Base-by-base conservation (phyloP, 2,888 invertebrate species). In the Hipparchia semele region DNA sequence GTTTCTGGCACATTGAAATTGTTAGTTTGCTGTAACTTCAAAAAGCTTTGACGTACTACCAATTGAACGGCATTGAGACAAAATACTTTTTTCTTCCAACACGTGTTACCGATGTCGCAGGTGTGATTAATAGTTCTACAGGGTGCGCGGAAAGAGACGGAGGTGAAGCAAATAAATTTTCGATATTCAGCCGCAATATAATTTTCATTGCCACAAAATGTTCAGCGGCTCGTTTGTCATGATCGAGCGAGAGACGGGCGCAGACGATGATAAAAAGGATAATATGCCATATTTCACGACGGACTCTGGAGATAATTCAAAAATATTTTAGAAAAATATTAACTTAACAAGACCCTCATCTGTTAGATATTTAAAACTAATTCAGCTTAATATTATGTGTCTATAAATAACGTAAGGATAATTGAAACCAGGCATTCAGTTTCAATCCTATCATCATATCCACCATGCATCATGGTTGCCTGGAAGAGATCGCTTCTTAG, bases 41-140 rank as follows among this genome's bases (percentile, higher is more conserved):
- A 49, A 49, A 64, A 61, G 45, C 60, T 46, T 61, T 61, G n/a
- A 58, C 56, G 13, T 13, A 7, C 39, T 60, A 10, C 46, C 46
- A 51, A 53, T 58, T 59, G 23, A 23, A 23, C 58, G 10, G 46
- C 13, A 33, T 49, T 61, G 53, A 61, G 8, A 68, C 62, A 71
- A 73, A 73, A 73, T 53, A 71, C 62, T 70, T 75, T 76, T 5
- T 39, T 74, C 73, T 67, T 71, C 72, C 70, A 77, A 75, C 76
- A 75, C 74, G 71, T 74, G 76, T 75, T 76, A 76, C 70, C 75
- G 83, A 73, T 77, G 81, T 84, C 86, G 84, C 87, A 89, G 84
- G 86, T 86, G 89, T 87, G 87, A 88, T 86, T 87, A 89, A 88
- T 87, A 86, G 83, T 82, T 82, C 80, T 80, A 80, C 87, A 87